Evolutionary conservation across 1,140 invertebrate genomes (phyloP), one percentile per base, ranked within the genome.

Genomic region (Drosophila eugracilis): DNA sequence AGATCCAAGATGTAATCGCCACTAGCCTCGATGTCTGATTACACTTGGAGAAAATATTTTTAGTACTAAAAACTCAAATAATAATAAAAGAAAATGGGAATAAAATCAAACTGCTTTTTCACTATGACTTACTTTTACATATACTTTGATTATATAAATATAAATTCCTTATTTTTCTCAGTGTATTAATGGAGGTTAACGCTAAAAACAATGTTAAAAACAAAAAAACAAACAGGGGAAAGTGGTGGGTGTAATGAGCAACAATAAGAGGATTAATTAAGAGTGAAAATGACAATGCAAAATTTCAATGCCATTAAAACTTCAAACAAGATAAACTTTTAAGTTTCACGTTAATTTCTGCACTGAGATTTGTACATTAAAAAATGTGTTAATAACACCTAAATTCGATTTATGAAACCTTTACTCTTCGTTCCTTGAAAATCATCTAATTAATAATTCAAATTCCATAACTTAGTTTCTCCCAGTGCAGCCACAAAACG

Each of bases 231-330:
- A 15, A 14, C 10, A 14, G n/a, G 12, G 24, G 4, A 62, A n/a
- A 39, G 36, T 22, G 5, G 37, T 34, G 17, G 28, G 15, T 26
- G 28, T 59, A 45, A 22, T 12, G 17, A 47, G 21, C 42, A 34
- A 22, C 34, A 58, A 48, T 36, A 48, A 19, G 54, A 59, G 30
- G 41, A 60, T 65, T 65, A 60, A 65, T 15, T 22, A 19, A 24
- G 6, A 45, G 9, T 14, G 17, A 15, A 24, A 37, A 32, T 65
- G 60, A 62, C 17, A 45, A 24, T 21, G 53, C 53, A 44, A 15
- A 59, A 58, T 36, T 6, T 21, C 28, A 63, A 47, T 26, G 55
- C n/a, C 54, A 65, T 45, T 60, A 6, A 47, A 60, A 36, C 19
- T 6, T 24, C 12, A 15, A 7, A 45, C n/a, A n/a, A 54, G 15